A percentile compares a stretch with the other conserved stretches of the same genome.
phyloP scores from a whole-genome alignment of 2,113 vertebrate species.

The Corynorhinus townsendii region DNA sequence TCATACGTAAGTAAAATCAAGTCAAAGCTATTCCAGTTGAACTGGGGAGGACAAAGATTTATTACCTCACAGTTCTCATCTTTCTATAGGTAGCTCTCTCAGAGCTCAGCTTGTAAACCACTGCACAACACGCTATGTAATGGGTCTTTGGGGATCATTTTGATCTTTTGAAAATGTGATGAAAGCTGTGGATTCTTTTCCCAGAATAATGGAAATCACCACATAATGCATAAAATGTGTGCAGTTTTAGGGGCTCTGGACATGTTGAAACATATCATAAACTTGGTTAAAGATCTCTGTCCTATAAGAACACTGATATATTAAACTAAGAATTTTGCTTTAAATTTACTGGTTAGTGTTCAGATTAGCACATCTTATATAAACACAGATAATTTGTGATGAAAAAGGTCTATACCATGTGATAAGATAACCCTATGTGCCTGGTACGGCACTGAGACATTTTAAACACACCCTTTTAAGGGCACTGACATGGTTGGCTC shows the following conservation, averaged over 20 bases:
- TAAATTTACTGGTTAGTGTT: slow-evolving; percentile 27
- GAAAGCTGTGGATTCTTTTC: neutral
- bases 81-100: neutral
- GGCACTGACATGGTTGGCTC: neutral
- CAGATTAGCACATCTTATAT: neutral
- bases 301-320: neutral
- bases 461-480: slow-evolving; percentile 20
- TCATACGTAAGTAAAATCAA: neutral
- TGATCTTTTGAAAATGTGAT: slow-evolving; percentile 21
- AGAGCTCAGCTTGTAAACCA: neutral
- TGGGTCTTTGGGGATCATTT: neutral
- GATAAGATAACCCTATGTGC: neutral
- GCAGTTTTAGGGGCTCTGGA: neutral
- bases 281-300: slow-evolving; percentile 8
- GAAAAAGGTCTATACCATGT: neutral
- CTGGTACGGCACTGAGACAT: neutral
- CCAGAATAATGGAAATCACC: neutral
- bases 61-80: neutral
- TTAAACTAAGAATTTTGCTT: slow-evolving; percentile 28
- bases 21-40: neutral
- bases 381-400: slow-evolving; percentile 22
- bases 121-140: neutral
- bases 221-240: neutral
- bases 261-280: neutral
- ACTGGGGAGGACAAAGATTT: neutral